Evolutionary conservation across 2,113 vertebrate species (phyloP).

Genomic region (Spermophilus dauricus): DNA sequence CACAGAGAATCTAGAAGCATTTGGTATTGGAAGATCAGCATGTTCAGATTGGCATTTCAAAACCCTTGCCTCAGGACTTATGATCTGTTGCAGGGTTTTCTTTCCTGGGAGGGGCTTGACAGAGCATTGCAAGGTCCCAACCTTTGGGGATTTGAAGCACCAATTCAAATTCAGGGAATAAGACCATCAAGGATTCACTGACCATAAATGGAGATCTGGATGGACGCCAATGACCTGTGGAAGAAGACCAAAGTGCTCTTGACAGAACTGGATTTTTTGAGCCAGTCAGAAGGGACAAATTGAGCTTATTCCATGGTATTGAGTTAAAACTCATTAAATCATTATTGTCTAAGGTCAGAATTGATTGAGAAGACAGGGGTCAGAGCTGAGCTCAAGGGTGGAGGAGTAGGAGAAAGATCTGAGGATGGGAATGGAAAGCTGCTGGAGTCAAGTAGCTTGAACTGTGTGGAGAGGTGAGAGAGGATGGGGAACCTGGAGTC

Average conservation of each 20-base stretch:
- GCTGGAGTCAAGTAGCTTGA: background rate
- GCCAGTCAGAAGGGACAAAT: background rate
- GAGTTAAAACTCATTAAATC: slow-evolving; percentile 62
- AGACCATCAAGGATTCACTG: background rate
- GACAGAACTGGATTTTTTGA: background rate
- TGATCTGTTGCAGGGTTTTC: background rate
- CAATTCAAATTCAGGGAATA: slow-evolving; percentile 12
- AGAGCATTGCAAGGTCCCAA: background rate
- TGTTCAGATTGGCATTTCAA: background rate
- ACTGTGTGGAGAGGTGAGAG: background rate
- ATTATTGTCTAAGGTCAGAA: slow-evolving; percentile 45
- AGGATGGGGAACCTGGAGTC: background rate
- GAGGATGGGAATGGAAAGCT: background rate
- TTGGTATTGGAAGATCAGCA: background rate
- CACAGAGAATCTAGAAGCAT: background rate
- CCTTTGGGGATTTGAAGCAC: background rate
- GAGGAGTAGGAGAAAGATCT: background rate
- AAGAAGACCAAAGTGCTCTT: background rate
- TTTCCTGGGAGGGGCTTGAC: background rate
- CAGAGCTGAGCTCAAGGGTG: background rate
- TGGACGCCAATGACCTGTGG: background rate
- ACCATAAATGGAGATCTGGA: background rate
- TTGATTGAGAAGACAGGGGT: slow-evolving; percentile 21
- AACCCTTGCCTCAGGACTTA: background rate
- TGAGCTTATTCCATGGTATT: slow-evolving; percentile 42